Percentiles rank a stretch among this genome's conserved stretches.
These are phyloP conservation scores for Microchirus variegatus DNA, from an alignment of 2,797 vertebrate genomes.

Conservation along the genomic window DNA sequence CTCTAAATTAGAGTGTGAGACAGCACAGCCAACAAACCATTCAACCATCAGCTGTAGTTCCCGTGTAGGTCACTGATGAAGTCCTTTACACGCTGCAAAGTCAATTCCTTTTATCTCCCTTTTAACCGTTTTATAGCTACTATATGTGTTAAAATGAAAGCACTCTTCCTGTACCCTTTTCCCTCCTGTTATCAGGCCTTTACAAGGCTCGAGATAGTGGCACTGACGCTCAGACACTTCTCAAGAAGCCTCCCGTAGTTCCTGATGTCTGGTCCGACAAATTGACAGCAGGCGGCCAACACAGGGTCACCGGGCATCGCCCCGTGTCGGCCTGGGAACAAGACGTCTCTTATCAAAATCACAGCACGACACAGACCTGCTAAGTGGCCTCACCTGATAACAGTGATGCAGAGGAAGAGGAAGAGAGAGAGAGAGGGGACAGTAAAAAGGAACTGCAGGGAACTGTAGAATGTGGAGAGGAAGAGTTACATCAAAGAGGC, in stretches of 20 bases:
- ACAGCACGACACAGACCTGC: conserved; percentile 53
- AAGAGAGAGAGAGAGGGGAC: conserved; percentile 9
- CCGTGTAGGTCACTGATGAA: conserved; percentile 18
- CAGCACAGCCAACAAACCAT: conserved; percentile 22
- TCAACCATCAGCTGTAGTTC: conserved; percentile 16
- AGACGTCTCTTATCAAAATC: conserved; percentile 66
- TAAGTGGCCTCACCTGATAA: conserved; percentile 69
- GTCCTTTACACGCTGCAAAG: conserved; percentile 17
- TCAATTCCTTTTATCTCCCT: conserved; percentile 40
- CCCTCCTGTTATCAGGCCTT: conserved; percentile 55
- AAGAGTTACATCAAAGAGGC: conserved; percentile 53
- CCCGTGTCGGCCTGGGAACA: conserved; percentile 32
- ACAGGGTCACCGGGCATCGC: conserved; percentile 17
- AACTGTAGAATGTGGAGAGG: conserved; percentile 47
- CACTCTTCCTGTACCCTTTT: conserved; percentile 34
- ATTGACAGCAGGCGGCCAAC: conserved; percentile 42
- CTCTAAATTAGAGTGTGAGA: background rate
- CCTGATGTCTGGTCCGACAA: conserved; percentile 41
- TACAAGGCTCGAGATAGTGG: conserved; percentile 55
- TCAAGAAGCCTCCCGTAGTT: conserved; percentile 50
- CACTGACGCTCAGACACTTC: conserved; percentile 40
- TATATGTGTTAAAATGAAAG: conserved; percentile 32
- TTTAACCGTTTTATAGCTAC: conserved; percentile 43
- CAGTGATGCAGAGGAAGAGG: conserved; percentile 29
- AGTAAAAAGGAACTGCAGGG: conserved; percentile 6